Evolutionary conservation across 2,797 vertebrate genomes (phyloP), one percentile per base, ranked within the genome.

Genomic region (Arnoldichthys spilopterus): DNA sequence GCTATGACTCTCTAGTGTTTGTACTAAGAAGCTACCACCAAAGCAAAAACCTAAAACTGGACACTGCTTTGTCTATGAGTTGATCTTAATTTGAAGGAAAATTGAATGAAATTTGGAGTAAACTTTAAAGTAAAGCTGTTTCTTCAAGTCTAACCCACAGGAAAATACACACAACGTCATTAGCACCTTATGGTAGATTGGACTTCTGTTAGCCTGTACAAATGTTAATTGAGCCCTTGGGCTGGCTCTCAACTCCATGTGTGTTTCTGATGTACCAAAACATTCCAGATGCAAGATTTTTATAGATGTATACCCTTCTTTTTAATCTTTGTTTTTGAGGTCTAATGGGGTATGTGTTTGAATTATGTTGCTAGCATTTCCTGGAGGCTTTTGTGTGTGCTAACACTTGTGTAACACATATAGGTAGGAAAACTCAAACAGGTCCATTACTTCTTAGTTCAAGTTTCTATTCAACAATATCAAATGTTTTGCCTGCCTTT

Each of bases 291-390:
- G 30, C 16, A 34, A 8, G 59, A 63, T 34, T 30, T n/a, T 69
- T 67, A 24, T 45, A 67, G 45, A 28, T 30, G 66, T 69, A 49
- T 49, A 28, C 49, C 66, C 45, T 8, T 63, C 15, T 69, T 68
- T 45, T 43, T 6, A 2, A 22, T 4, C 4, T 49, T 51, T 28
- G 8, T 9, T 68, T 28, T 18, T 18, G 45, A 5, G 11, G 62
- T 64, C 34, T 40, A 24, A 32, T 6, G 30, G 66, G 64, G 13
- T 45, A 18, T n/a, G 20, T 53, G 8, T 40, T 72, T 34, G 37
- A 20, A 24, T 32, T 73, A 26, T 64, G 69, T 56, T 16, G 4
- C 68, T 56, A 51, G 67, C 45, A 69, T 53, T 16, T 32, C 20
- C 67, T 51, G 45, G 69, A 45, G 15, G 5, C 18, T 56, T 12